phyloP scores from a whole-genome alignment of 2,888 invertebrate genomes.

The Netelia inedita region DNA sequence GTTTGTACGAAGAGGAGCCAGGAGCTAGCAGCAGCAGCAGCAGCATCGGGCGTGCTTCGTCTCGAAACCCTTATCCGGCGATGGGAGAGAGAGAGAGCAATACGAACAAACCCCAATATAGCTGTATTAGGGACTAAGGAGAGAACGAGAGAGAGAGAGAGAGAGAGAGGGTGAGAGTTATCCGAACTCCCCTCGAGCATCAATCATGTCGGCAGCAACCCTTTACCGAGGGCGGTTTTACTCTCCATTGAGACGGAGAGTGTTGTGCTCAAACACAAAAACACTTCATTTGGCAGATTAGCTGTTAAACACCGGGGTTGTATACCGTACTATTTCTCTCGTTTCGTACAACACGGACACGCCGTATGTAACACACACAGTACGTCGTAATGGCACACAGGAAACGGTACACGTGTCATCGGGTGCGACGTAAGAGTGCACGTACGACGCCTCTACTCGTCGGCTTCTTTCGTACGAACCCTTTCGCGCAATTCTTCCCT shows the following conservation, averaged over 20 bases:
- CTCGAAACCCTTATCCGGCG: slow-evolving; percentile 56
- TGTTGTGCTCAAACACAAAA: slow-evolving; percentile 85
- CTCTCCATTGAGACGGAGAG: slow-evolving; percentile 84
- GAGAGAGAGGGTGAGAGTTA: slow-evolving; percentile 58
- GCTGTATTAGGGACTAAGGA: slow-evolving; percentile 32
- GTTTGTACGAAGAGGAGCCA: slow-evolving; percentile 13
- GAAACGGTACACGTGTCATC: slow-evolving; percentile 70
- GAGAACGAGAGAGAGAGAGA: slow-evolving; percentile 37
- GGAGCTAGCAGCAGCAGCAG: slow-evolving; percentile 33
- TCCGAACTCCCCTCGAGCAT: slow-evolving; percentile 81
- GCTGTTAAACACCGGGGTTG: slow-evolving; percentile 83
- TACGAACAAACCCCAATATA: neutral
- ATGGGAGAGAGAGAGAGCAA: slow-evolving; percentile 54
- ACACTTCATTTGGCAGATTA: slow-evolving; percentile 85
- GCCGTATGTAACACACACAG: slow-evolving; percentile 3
- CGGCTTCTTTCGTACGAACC: neutral
- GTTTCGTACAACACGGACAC: neutral
- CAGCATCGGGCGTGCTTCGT: slow-evolving; percentile 51
- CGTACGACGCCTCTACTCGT: slow-evolving; percentile 44
- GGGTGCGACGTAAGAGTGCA: slow-evolving; percentile 53
- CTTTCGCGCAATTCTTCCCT: neutral
- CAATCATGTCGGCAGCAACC: slow-evolving; percentile 85
- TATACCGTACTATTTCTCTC: slow-evolving; percentile 56
- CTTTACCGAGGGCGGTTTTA: slow-evolving; percentile 84
- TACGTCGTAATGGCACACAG: slow-evolving; percentile 4